Evolutionary conservation across 2,113 vertebrate genomes (phyloP).

Genomic region (Epinephelus fuscoguttatus): DNA sequence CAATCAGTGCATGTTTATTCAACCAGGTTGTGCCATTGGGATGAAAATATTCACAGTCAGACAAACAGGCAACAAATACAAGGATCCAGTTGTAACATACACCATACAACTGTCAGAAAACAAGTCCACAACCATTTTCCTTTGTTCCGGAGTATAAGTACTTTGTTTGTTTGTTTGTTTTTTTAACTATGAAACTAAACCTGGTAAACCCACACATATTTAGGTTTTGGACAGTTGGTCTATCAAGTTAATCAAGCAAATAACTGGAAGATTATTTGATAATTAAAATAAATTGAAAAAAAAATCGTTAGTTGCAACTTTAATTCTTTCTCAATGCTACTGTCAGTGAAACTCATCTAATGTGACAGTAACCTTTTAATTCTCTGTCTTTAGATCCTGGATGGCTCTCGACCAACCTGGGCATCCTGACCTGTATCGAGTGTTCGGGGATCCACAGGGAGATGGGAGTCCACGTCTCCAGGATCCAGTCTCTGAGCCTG

Average conservation of each 20-base stretch:
- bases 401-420: conserved; percentile 75
- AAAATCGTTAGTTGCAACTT: background rate
- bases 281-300: no score
- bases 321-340: background rate
- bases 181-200: background rate
- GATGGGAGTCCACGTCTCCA: conserved; percentile 76
- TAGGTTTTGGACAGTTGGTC: no score
- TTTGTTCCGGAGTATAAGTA: background rate
- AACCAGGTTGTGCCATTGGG: no score
- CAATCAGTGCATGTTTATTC: background rate
- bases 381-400: conserved; percentile 59
- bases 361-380: no score
- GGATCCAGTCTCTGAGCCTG: conserved; percentile 73
- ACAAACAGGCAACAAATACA: no score
- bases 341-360: background rate
- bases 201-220: background rate
- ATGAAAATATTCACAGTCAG: no score
- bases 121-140: no score
- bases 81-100: no score
- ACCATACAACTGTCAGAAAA: background rate
- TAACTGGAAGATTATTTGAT: background rate
- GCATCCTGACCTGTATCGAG: conserved; percentile 75
- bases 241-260: background rate
- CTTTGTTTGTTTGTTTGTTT: background rate
- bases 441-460: conserved; percentile 78